A percentile compares a stretch with the other conserved stretches of the same genome.
Evolutionary conservation across 2,113 vertebrate genomes (phyloP).

Genomic region (Corythoichthys haematopterus): DNA sequence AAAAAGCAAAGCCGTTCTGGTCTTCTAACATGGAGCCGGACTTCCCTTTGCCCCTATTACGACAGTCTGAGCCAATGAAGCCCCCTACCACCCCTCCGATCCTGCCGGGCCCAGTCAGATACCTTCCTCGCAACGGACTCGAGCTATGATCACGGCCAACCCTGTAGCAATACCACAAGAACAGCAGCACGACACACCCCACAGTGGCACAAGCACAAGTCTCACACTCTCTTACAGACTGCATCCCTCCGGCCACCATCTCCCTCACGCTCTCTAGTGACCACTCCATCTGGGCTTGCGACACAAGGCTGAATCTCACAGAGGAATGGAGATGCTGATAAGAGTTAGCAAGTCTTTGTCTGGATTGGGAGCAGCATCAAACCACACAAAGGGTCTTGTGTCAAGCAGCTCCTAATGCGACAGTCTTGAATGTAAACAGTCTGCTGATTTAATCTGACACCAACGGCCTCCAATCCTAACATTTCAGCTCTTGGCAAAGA

Average conservation of each 20-base stretch:
- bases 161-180: slow-evolving; percentile 97
- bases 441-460: slow-evolving; percentile 54
- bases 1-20: slow-evolving; percentile 86
- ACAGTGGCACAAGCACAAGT: slow-evolving; percentile 75
- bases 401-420: slow-evolving; percentile 34
- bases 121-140: slow-evolving; percentile 63
- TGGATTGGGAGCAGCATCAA: slow-evolving; percentile 27
- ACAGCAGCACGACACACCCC: slow-evolving; percentile 83
- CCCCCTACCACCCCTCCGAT: slow-evolving; percentile 57
- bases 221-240: slow-evolving; percentile 89
- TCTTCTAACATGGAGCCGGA: slow-evolving; percentile 67
- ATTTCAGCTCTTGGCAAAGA: slow-evolving; percentile 54
- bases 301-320: slow-evolving; percentile 46
- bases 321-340: slow-evolving; percentile 18
- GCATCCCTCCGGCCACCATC: slow-evolving; percentile 84
- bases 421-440: slow-evolving; percentile 39
- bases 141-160: slow-evolving; percentile 88
- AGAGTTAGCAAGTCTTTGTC: slow-evolving; percentile 49
- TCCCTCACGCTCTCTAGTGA: slow-evolving; percentile 86
- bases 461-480: slow-evolving; percentile 37
- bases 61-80: slow-evolving; percentile 60
- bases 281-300: slow-evolving; percentile 71
- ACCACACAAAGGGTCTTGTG: slow-evolving; percentile 22
- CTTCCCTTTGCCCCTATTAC: slow-evolving; percentile 56
- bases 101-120: slow-evolving; percentile 58